A percentile compares a stretch with the other conserved stretches of the same genome.
These are phyloP conservation scores for Pipra filicauda DNA, from an alignment of 2,113 vertebrate species.

Conservation along the genomic window DNA sequence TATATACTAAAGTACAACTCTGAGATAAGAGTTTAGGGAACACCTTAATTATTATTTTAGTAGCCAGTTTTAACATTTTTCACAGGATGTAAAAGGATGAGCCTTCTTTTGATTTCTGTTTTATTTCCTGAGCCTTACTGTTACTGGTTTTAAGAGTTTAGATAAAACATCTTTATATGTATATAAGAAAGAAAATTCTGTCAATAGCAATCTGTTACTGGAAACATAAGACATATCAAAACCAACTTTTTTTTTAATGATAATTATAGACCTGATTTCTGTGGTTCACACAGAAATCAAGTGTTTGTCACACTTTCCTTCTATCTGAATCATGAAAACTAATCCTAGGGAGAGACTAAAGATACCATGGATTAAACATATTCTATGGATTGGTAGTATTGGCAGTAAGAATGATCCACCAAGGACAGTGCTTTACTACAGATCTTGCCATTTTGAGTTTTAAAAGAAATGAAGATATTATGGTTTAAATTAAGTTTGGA, in stretches of 20 bases:
- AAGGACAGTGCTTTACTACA: neutral
- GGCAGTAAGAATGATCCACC: neutral
- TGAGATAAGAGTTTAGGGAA: neutral
- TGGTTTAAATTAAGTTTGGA: neutral
- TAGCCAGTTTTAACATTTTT: neutral
- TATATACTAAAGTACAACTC: neutral
- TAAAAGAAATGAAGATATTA: neutral
- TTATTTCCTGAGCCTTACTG: neutral
- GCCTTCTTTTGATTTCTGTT: neutral
- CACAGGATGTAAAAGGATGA: neutral
- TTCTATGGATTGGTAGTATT: neutral
- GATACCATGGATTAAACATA: neutral
- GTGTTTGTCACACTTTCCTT: constrained; percentile 19
- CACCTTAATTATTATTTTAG: neutral
- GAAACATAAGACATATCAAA: neutral
- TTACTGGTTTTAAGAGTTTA: neutral
- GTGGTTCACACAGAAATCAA: too few relatives aligned
- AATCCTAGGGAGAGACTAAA: neutral
- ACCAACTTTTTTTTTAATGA: neutral
- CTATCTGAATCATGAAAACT: neutral
- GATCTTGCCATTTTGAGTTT: neutral
- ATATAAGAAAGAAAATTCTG: neutral
- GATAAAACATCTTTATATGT: neutral
- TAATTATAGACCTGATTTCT: neutral
- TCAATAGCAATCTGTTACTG: neutral